Percentiles rank a stretch among this genome's conserved stretches.
Evolutionary conservation across 2,797 vertebrate species (phyloP).

Genomic region (Anguilla obscura): DNA sequence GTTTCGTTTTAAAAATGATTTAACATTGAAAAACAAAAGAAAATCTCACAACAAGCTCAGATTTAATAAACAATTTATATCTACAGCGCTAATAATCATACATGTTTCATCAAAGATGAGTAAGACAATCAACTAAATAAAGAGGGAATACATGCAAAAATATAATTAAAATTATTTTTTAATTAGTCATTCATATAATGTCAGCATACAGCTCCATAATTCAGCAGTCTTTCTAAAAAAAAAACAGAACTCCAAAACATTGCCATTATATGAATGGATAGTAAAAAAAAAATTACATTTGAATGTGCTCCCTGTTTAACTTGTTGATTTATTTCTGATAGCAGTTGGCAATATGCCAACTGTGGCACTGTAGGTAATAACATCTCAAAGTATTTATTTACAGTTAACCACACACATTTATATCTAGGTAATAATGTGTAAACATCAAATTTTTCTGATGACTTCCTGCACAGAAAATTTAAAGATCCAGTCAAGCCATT

Average conservation of each 20-base stretch:
- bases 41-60: background rate
- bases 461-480: background rate
- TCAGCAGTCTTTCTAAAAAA: background rate
- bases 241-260: background rate
- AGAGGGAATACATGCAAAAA: background rate
- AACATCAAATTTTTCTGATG: background rate
- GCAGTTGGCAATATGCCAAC: background rate
- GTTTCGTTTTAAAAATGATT: background rate
- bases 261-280: background rate
- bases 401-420: background rate
- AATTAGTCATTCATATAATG: background rate
- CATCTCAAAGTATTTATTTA: too few species aligned
- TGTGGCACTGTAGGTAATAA: background rate
- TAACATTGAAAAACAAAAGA: background rate
- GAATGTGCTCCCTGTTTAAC: background rate
- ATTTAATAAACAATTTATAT: background rate
- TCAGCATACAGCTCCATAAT: background rate
- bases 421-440: background rate
- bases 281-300: background rate
- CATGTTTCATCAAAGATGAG: background rate
- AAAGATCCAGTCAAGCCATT: background rate
- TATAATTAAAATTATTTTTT: background rate
- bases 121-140: background rate
- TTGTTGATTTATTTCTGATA: background rate
- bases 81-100: background rate